These are phyloP conservation scores for Xestoiulus laeticollis DNA, from an alignment of 2,888 invertebrate species.

Conservation along the genomic window DNA sequence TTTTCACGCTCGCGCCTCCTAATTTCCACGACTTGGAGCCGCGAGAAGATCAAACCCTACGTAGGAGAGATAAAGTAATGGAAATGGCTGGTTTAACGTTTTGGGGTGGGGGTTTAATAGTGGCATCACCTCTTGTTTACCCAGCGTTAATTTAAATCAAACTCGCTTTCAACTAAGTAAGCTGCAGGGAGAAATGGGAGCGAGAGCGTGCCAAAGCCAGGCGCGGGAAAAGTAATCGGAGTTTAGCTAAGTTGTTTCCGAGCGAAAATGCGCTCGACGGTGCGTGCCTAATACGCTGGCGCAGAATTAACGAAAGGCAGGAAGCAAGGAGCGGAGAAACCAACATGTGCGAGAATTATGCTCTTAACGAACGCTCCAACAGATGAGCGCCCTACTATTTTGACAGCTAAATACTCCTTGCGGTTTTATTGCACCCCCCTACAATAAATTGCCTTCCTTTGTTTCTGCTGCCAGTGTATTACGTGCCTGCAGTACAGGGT, in stretches of 20 bases:
- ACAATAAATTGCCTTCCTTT: conserved; percentile 2
- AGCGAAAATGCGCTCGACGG: conserved; percentile 37
- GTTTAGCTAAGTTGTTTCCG: conserved; percentile 34
- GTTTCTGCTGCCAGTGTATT: not conserved
- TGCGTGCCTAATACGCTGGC: conserved; percentile 27
- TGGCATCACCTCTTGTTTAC: conserved; percentile 33
- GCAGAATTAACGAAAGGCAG: conserved; percentile 11
- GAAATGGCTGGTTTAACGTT: conserved; percentile 34
- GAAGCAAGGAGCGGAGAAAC: not conserved
- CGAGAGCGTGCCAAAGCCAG: not conserved
- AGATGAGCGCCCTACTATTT: conserved; percentile 29
- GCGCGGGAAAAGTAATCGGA: conserved; percentile 17
- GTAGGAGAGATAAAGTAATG: not conserved
- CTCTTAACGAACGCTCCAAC: conserved; percentile 34
- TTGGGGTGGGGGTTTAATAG: conserved; percentile 11
- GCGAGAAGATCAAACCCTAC: conserved; percentile 27
- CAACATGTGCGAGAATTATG: conserved; percentile 16
- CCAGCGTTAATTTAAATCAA: conserved; percentile 34
- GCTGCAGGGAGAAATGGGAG: not conserved
- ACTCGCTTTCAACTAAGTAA: conserved; percentile 23
- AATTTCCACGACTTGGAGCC: not conserved
- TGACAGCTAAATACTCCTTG: conserved; percentile 34
- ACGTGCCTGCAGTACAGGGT: not conserved
- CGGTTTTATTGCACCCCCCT: conserved; percentile 4
- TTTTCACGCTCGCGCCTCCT: not conserved